These are phyloP conservation scores for Microctonus brassicae DNA, from an alignment of 2,888 invertebrate genomes.

Conservation along the genomic window DNA sequence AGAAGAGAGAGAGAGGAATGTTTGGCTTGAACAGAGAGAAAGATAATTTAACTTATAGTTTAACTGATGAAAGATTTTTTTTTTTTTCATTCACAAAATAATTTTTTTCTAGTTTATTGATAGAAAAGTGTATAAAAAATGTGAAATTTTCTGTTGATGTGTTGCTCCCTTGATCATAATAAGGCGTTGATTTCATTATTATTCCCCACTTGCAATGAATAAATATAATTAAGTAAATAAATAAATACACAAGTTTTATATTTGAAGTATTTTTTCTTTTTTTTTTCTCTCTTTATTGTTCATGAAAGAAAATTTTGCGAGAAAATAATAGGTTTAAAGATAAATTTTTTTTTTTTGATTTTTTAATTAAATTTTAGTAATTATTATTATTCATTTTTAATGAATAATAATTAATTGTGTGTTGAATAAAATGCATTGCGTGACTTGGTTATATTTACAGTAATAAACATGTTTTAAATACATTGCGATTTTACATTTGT, in stretches of 20 bases:
- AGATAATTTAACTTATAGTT: background rate
- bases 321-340: slow-evolving; percentile 2
- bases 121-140: background rate
- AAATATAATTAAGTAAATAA: background rate
- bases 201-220: background rate
- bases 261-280: background rate
- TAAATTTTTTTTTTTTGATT: background rate
- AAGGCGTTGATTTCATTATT: background rate
- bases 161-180: background rate
- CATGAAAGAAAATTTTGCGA: slow-evolving; percentile 23
- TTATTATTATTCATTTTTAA: background rate
- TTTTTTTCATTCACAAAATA: background rate
- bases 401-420: slow-evolving; percentile 18
- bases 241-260: background rate
- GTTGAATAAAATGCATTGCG: slow-evolving; percentile 32
- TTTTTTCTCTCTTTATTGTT: slow-evolving; percentile 23
- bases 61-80: background rate
- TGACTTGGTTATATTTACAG: slow-evolving; percentile 29
- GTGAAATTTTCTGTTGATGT: background rate
- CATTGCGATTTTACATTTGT: background rate
- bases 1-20: too few relatives aligned
- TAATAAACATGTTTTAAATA: slow-evolving; percentile 12
- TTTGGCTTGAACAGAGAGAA: too few relatives aligned
- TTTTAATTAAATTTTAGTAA: background rate
- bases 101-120: background rate